A percentile compares a stretch with the other conserved stretches of the same genome.
Conservation (phyloP, 2,888 invertebrate species). For the Odontomyia ornata region DNA sequence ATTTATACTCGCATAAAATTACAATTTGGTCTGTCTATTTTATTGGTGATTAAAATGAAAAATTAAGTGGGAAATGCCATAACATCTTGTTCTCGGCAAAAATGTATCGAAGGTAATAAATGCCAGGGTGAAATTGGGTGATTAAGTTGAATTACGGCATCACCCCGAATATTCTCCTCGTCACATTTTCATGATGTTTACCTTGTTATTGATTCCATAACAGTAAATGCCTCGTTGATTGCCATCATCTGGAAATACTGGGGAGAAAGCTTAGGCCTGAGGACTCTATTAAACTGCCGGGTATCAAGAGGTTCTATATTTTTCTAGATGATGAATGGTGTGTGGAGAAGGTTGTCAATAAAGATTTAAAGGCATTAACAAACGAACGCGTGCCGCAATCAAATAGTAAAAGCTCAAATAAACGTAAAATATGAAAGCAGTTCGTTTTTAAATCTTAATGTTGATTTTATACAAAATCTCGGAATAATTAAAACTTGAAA, state of each 20-base stretch:
- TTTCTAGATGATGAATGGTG: no score
- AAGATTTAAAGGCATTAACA: no score
- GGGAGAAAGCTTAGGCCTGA: no score
- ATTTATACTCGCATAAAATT: conserved; percentile 32
- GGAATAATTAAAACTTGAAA: no score
- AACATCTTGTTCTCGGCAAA: conserved; percentile 18
- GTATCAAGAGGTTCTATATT: not conserved
- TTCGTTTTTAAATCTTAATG: no score
- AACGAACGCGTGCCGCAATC: no score
- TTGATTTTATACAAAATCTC: no score
- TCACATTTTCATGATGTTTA: conserved; percentile 12
- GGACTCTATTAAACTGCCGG: not conserved
- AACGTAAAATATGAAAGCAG: no score
- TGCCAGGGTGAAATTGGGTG: conserved; percentile 34
- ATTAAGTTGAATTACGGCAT: conserved; percentile 38
- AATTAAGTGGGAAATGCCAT: conserved; percentile 24
- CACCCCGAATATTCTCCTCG: not conserved
- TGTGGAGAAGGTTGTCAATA: no score
- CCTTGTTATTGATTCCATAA: not conserved
- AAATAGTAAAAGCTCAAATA: no score
- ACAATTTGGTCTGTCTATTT: conserved; percentile 22
- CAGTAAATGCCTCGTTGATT: not conserved
- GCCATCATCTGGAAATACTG: not conserved
- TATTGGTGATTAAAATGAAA: conserved; percentile 37
- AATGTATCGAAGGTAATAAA: conserved; percentile 9